These are phyloP conservation scores for Lithobates sylvaticus DNA, from an alignment of 2,797 vertebrate genomes.

Conservation along the genomic window DNA sequence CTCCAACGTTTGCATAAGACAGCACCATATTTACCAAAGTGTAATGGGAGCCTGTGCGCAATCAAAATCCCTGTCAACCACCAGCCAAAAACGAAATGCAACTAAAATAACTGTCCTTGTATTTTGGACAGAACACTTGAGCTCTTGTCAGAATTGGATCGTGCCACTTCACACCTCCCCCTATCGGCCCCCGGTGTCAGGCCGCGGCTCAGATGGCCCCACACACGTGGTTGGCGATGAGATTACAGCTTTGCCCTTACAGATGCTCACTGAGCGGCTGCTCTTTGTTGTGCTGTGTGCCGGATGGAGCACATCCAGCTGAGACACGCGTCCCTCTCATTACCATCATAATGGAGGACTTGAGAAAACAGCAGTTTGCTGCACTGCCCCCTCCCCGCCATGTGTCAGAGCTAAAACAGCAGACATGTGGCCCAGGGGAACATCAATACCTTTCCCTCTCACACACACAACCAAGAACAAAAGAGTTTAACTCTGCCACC, in stretches of 20 bases:
- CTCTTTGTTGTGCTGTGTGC: conserved; percentile 41
- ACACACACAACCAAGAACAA: conserved; percentile 27
- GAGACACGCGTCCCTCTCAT: conserved; percentile 76
- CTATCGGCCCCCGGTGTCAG: background rate
- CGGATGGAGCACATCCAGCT: conserved; percentile 58
- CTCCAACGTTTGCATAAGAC: no score
- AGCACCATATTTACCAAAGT: no score
- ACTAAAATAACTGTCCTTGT: no score
- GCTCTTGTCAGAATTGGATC: no score
- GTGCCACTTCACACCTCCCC: background rate
- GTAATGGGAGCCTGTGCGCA: no score
- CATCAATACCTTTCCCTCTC: conserved; percentile 32
- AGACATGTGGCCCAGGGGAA: conserved; percentile 47
- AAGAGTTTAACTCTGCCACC: conserved; percentile 7
- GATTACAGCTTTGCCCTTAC: conserved; percentile 30
- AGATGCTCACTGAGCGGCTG: conserved; percentile 34
- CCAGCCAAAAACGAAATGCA: no score
- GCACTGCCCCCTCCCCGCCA: conserved; percentile 57
- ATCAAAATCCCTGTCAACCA: no score
- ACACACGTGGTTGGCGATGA: conserved; percentile 10
- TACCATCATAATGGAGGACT: conserved; percentile 72
- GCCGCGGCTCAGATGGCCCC: conserved; percentile 22
- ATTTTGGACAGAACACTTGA: no score
- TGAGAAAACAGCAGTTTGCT: conserved; percentile 72
- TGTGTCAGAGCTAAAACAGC: conserved; percentile 34